These are phyloP conservation scores for Drosophila kambysellisi DNA, from an alignment of 2,888 invertebrate genomes.

Conservation along the genomic window DNA sequence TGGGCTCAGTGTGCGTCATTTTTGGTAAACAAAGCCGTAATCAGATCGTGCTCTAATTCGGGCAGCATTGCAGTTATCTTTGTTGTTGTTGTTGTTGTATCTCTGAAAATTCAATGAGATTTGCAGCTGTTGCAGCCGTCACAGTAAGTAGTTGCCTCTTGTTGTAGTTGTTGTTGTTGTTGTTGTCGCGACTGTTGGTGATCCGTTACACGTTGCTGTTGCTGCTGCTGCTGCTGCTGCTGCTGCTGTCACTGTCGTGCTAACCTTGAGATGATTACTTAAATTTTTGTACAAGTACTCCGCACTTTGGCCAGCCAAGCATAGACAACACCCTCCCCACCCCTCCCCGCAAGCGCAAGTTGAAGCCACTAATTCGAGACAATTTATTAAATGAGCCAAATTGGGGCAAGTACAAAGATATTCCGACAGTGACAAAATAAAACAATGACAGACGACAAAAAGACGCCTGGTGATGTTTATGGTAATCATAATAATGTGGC, in stretches of 20 bases:
- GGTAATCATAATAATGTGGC: constrained; percentile 53
- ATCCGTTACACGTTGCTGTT: constrained; percentile 72
- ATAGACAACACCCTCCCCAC: constrained; percentile 22
- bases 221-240: constrained; percentile 44
- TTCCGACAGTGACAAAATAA: constrained; percentile 10
- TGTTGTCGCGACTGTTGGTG: constrained; percentile 59
- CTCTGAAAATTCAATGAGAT: constrained; percentile 39
- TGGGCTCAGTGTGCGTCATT: constrained; percentile 68
- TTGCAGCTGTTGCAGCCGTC: constrained; percentile 52
- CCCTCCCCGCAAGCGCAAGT: neutral
- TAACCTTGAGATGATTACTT: constrained; percentile 82
- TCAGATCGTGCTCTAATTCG: constrained; percentile 75
- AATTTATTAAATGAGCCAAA: constrained; percentile 75
- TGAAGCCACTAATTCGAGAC: constrained; percentile 69
- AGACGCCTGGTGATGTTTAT: constrained; percentile 42
- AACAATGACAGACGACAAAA: constrained; percentile 43
- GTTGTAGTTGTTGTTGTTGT: constrained; percentile 1
- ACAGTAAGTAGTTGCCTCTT: constrained; percentile 28
- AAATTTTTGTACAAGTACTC: constrained; percentile 59
- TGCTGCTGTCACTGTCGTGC: constrained; percentile 69
- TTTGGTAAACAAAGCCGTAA: constrained; percentile 62
- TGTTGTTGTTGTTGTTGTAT: constrained; percentile 26
- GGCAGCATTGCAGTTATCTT: constrained; percentile 42
- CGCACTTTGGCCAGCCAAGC: constrained; percentile 47
- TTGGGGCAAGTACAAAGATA: constrained; percentile 47